A percentile compares a stretch with the other conserved stretches of the same genome.
Conservation (phyloP, 1,140 invertebrate genomes). For the fruit fly (Drosophila melanogaster) region Release_6_plus_ISO1_MT NT_033779.5:11781001-11781500, state of each 20-base stretch:
- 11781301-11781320: neutral
- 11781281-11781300: neutral
- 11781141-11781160: no score
- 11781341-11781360: constrained; percentile 61
- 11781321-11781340: constrained; percentile 14
- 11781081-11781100: no score
- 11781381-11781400: constrained; percentile 23
- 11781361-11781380: neutral
- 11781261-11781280: no score
- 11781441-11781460: constrained; percentile 42
- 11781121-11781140: no score
- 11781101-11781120: no score
- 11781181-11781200: no score
- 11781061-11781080: neutral
- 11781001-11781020: neutral
- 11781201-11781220: no score
- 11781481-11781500: constrained; percentile 82
- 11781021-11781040: neutral
- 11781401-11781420: constrained; percentile 67
- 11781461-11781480: constrained; percentile 66
- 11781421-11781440: constrained; percentile 64
- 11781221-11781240: no score
- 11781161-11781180: neutral
- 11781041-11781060: neutral
- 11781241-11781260: no score